Evolutionary conservation across 2,797 vertebrate species (phyloP).

Genomic region (Pogonophryne albipinna): DNA sequence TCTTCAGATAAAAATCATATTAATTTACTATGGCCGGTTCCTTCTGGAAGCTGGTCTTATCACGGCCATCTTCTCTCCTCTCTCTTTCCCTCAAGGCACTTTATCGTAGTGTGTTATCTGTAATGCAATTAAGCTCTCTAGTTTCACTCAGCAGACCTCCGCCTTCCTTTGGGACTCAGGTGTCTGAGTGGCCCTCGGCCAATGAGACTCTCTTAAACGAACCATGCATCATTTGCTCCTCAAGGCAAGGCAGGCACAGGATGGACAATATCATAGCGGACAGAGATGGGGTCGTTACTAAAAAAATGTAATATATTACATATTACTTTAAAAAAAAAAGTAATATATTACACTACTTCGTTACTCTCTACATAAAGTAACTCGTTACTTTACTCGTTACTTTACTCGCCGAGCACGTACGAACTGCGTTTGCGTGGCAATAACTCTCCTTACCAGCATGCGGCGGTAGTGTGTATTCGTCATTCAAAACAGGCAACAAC

Average conservation of each 20-base stretch:
- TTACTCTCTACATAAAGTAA: too few species aligned
- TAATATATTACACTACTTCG: too few species aligned
- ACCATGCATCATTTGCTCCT: slow-evolving; percentile 49
- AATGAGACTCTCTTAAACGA: slow-evolving; percentile 52
- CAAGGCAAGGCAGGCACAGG: slow-evolving; percentile 34
- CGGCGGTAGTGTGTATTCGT: too few species aligned
- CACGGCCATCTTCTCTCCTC: slow-evolving; percentile 65
- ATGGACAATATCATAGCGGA: slow-evolving; percentile 37
- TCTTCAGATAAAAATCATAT: slow-evolving; percentile 69
- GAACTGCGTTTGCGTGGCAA: too few species aligned
- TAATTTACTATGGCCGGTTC: slow-evolving; percentile 57
- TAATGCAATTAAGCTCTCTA: slow-evolving; percentile 70
- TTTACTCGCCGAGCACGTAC: too few species aligned
- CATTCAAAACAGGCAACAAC: too few species aligned
- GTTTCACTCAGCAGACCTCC: slow-evolving; percentile 71
- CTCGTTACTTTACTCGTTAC: too few species aligned
- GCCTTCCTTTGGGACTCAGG: slow-evolving; percentile 74
- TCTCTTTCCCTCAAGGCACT: slow-evolving; percentile 63
- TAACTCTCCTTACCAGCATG: too few species aligned
- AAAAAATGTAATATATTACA: too few species aligned
- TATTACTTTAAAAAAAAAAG: too few species aligned
- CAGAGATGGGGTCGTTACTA: too few species aligned
- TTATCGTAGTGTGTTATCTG: slow-evolving; percentile 66
- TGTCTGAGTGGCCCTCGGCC: slow-evolving; percentile 73
- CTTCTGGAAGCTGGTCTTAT: slow-evolving; percentile 59